phyloP scores from a whole-genome alignment of 2,888 invertebrate genomes.

The Dusona sp. region DNA sequence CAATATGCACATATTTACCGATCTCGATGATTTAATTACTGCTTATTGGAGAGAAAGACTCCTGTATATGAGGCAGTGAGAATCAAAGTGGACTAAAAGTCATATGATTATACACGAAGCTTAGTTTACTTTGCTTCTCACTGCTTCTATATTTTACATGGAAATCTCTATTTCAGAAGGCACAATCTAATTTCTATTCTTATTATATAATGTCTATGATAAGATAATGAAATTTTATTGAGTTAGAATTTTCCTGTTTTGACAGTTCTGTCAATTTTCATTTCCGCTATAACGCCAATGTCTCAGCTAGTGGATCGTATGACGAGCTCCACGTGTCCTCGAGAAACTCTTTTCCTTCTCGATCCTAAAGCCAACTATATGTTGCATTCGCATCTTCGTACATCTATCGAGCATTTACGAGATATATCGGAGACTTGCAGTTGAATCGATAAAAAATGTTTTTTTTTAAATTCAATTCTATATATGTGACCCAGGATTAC shows the following conservation, averaged over 20 bases:
- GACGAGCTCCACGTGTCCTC: background rate
- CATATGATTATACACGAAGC: too few relatives aligned
- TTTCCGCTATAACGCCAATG: background rate
- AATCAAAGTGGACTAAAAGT: background rate
- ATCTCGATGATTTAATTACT: constrained; percentile 43
- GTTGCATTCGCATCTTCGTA: background rate
- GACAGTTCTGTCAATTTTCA: background rate
- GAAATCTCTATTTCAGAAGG: background rate
- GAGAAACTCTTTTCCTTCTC: background rate
- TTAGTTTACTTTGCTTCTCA: background rate
- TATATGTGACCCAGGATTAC: too few relatives aligned
- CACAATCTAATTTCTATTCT: background rate
- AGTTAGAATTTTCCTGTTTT: background rate
- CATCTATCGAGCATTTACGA: background rate
- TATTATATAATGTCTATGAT: constrained; percentile 34
- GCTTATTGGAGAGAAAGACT: constrained; percentile 2
- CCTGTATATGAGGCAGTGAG: background rate
- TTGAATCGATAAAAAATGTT: background rate
- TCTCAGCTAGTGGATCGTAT: background rate
- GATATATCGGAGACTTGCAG: background rate
- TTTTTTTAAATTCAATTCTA: too few relatives aligned
- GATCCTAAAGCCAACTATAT: background rate
- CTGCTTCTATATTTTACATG: background rate
- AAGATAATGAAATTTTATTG: constrained; percentile 51
- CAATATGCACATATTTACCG: constrained; percentile 17